Conservation (phyloP, 2,888 invertebrate genomes). For the Amphiduros pacificus region DNA sequence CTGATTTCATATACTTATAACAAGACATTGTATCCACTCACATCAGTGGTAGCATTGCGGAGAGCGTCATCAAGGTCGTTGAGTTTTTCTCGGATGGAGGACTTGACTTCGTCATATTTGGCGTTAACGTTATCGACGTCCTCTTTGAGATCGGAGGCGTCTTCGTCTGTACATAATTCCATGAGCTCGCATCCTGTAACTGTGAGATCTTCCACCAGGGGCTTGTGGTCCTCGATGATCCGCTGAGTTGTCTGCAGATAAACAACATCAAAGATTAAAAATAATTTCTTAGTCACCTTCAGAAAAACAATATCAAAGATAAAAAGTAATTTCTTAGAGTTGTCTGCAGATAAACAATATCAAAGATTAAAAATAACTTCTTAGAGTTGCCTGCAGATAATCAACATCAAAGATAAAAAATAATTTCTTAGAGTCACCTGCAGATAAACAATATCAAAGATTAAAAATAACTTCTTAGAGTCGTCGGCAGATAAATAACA, state of each 20-base stretch:
- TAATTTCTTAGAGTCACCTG: conserved; percentile 39
- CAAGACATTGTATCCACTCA: conserved; percentile 22
- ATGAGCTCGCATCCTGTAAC: conserved; percentile 56
- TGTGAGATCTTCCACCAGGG: conserved; percentile 55
- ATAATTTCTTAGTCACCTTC: neutral
- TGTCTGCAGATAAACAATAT: conserved; percentile 38
- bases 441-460: conserved; percentile 1
- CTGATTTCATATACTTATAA: neutral
- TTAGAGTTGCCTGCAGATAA: conserved; percentile 8
- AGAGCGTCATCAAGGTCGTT: conserved; percentile 49
- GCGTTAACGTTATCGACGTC: conserved; percentile 49
- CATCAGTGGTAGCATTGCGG: conserved; percentile 51
- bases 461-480: conserved; percentile 23
- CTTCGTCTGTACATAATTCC: conserved; percentile 56
- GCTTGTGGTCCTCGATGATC: conserved; percentile 57
- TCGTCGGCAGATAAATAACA: conserved; percentile 40
- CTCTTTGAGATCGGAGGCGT: conserved; percentile 53
- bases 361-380: neutral
- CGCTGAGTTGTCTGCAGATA: conserved; percentile 50
- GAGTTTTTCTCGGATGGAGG: conserved; percentile 45
- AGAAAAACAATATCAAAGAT: neutral
- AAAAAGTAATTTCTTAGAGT: conserved; percentile 27
- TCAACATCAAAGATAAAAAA: neutral
- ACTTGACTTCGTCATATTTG: conserved; percentile 52
- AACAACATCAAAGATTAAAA: neutral